Evolutionary conservation across 2,113 vertebrate species (phyloP).

Genomic region (Stigmatopora nigra): DNA sequence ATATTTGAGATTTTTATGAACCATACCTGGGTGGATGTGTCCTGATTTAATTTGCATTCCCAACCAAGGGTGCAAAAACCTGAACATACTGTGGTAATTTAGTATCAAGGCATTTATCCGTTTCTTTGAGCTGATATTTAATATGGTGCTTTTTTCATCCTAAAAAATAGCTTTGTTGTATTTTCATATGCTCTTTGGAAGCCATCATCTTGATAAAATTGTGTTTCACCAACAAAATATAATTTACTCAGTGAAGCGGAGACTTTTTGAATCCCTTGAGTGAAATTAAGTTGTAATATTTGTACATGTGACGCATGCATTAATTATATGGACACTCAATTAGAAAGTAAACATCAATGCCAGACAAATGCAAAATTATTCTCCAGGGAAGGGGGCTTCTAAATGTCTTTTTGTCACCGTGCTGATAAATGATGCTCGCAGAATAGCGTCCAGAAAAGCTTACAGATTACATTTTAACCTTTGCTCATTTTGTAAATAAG

Average conservation of each 20-base stretch:
- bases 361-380: not conserved
- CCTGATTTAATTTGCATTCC: too few species aligned
- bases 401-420: not conserved
- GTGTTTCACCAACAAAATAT: too few species aligned
- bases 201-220: too few species aligned
- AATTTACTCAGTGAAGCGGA: not conserved
- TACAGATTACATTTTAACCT: not conserved
- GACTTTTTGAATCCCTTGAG: not conserved
- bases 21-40: too few species aligned
- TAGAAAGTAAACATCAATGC: not conserved
- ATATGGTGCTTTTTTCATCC: too few species aligned
- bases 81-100: too few species aligned
- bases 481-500: not conserved
- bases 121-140: too few species aligned
- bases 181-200: too few species aligned
- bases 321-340: not conserved
- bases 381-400: not conserved
- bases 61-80: too few species aligned
- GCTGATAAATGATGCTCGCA: not conserved
- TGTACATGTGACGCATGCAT: not conserved
- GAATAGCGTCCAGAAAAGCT: not conserved
- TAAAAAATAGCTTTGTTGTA: too few species aligned
- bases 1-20: too few species aligned
- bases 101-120: too few species aligned
- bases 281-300: not conserved